These are phyloP conservation scores for Alentia gelatinosa DNA, from an alignment of 2,888 invertebrate genomes.

Conservation along the genomic window DNA sequence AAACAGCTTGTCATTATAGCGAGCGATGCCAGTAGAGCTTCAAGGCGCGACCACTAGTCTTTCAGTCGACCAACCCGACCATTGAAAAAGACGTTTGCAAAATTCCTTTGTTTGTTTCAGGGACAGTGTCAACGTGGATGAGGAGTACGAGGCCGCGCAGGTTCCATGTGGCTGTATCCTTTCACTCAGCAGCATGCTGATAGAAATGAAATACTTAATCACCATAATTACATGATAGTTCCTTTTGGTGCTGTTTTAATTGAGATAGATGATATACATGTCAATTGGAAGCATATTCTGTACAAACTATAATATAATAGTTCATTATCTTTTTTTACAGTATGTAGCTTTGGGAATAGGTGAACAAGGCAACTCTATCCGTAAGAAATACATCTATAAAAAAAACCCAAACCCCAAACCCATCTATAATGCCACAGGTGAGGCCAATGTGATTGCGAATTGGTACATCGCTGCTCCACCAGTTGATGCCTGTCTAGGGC, in stretches of 20 bases:
- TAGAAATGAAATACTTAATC: neutral
- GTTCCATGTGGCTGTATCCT: conserved; percentile 81
- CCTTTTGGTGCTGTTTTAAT: neutral
- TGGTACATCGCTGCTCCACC: too few relatives aligned
- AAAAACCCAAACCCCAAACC: too few relatives aligned
- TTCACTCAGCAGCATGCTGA: conserved; percentile 31
- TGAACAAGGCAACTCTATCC: neutral
- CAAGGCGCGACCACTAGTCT: too few relatives aligned
- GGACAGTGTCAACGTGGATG: conserved; percentile 56
- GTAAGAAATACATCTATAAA: neutral
- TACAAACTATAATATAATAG: neutral
- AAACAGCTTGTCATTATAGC: too few relatives aligned
- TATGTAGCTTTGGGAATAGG: neutral
- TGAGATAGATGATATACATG: neutral
- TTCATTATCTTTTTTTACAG: neutral
- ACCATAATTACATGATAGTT: neutral
- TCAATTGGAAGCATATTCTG: neutral
- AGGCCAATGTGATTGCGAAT: too few relatives aligned
- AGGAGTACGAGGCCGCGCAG: conserved; percentile 69
- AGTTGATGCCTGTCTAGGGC: too few relatives aligned
- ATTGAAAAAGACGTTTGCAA: too few relatives aligned
- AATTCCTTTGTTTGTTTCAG: conserved; percentile 50
- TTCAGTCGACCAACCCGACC: too few relatives aligned
- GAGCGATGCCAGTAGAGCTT: too few relatives aligned
- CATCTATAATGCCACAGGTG: too few relatives aligned